A percentile compares a stretch with the other conserved stretches of the same genome.
phyloP scores from a whole-genome alignment of 1,140 invertebrate species.

The Lasioglossum baleicum region DNA sequence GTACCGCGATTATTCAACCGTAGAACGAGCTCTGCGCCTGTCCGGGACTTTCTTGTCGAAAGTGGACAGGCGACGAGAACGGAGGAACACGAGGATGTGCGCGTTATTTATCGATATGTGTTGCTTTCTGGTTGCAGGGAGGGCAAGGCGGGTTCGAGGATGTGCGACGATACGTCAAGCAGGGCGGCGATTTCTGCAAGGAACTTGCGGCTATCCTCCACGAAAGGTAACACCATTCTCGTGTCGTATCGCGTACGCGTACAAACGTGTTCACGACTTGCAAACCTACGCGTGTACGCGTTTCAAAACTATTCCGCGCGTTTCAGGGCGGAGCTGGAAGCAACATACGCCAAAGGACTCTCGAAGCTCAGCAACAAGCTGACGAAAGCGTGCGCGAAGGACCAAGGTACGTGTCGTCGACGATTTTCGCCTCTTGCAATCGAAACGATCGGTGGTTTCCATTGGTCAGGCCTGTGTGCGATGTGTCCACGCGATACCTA shows the following conservation, averaged over 20 bases:
- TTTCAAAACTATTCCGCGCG: no score
- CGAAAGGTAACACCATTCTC: constrained; percentile 85
- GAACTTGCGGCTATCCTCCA: constrained; percentile 92
- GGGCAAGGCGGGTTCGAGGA: constrained; percentile 95
- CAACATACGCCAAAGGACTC: constrained; percentile 93
- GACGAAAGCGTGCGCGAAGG: constrained; percentile 87
- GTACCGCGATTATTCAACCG: constrained; percentile 41
- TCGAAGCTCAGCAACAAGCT: constrained; percentile 92
- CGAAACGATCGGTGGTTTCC: no score
- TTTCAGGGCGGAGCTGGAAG: constrained; percentile 90
- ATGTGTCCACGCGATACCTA: no score
- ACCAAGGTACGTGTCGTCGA: constrained; percentile 69
- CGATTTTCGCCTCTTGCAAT: no score
- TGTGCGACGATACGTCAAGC: constrained; percentile 93
- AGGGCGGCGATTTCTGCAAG: constrained; percentile 96
- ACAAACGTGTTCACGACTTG: no score
- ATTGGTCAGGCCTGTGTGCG: no score
- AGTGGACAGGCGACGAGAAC: neutral
- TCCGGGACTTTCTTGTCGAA: neutral
- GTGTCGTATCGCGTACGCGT: no score
- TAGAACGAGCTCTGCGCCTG: constrained; percentile 9
- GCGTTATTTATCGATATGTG: neutral
- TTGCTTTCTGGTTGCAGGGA: constrained; percentile 83
- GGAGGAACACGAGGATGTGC: no score
- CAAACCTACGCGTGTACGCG: no score